Base-by-base conservation (phyloP, 2,797 vertebrate genomes). In the Pampus argenteus region DNA sequence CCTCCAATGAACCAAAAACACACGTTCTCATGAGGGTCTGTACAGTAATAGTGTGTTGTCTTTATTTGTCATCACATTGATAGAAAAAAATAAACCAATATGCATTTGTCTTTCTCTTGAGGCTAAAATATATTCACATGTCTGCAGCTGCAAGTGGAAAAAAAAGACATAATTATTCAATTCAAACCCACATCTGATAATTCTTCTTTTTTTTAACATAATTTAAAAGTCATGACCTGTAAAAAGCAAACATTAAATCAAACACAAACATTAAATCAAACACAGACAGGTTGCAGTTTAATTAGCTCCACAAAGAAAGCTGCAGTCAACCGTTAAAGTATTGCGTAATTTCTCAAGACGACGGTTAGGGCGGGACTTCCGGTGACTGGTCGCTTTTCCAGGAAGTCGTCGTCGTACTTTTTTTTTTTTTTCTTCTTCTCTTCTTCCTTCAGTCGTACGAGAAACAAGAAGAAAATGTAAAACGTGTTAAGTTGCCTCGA, bases 341-440 rank as follows among this genome's bases (percentile, higher is more conserved):
- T 77, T 73, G 64, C 2, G 71, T 82, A 56, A 85, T 52, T 17
- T 54, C 44, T 83, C 72, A 70, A 72, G 76, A 42, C 85, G 86
- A 84, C 84, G 62, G 72, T 6, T 26, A 2, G 36, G 91, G 89
- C 87, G 90, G 87, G 79, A 89, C 88, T 90, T 93, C 88, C 88
- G 0, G 42, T 72, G 2, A 47, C 54, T 48, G 45, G 22, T 15
- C 61, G 1, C 31, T 50, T 5, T 29, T 48, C 59, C 86, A 82
- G 92, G 92, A 93, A 92, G 89, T 88, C 54, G 81, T 82, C 81
- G 77, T 78, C 73, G 78, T 85, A 77, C 80, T 85, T 82, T 70
- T 51, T 51, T 22, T 51, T 22, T 47, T 26, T n/a, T 31, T 50
- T 49, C 8, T 76, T 10, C 23, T 52, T 23, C 51, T 48, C 55